These are phyloP conservation scores for Drosophila pectinifera DNA, from an alignment of 1,140 invertebrate genomes.

Conservation along the genomic window DNA sequence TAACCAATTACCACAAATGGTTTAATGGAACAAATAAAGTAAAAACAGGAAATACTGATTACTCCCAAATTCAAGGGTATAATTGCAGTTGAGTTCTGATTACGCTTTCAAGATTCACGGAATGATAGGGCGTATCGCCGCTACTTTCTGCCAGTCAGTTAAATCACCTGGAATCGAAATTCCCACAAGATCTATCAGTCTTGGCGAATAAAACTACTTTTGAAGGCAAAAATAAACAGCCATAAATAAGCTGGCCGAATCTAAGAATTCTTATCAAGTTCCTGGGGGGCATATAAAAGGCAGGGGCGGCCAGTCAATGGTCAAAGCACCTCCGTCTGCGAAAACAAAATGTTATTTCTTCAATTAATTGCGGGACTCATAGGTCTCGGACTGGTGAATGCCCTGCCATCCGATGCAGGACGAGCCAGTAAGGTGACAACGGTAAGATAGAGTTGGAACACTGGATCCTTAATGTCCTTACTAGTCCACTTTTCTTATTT, in stretches of 20 bases:
- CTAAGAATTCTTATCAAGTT: conserved; percentile 47
- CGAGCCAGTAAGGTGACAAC: conserved; percentile 58
- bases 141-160: background rate
- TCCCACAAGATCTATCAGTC: conserved; percentile 42
- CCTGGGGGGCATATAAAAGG: conserved; percentile 56
- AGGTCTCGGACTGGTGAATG: conserved; percentile 21
- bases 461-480: background rate
- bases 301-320: conserved; percentile 15
- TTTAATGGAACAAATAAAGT: background rate
- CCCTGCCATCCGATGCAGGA: conserved; percentile 51
- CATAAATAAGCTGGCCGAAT: conserved; percentile 40
- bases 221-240: conserved; percentile 41
- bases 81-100: no score
- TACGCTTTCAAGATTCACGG: conserved; percentile 30
- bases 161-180: conserved; percentile 38
- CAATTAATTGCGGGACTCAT: conserved; percentile 36
- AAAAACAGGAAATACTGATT: conserved; percentile 23
- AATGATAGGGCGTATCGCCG: conserved; percentile 35
- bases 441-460: conserved; percentile 18
- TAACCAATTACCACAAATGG: background rate
- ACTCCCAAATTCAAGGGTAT: conserved; percentile 6
- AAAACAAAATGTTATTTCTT: conserved; percentile 38
- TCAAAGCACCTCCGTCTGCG: conserved; percentile 39
- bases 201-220: conserved; percentile 20
- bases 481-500: background rate